Conservation (phyloP, 2,113 vertebrate genomes). For the Callipepla squamata region DNA sequence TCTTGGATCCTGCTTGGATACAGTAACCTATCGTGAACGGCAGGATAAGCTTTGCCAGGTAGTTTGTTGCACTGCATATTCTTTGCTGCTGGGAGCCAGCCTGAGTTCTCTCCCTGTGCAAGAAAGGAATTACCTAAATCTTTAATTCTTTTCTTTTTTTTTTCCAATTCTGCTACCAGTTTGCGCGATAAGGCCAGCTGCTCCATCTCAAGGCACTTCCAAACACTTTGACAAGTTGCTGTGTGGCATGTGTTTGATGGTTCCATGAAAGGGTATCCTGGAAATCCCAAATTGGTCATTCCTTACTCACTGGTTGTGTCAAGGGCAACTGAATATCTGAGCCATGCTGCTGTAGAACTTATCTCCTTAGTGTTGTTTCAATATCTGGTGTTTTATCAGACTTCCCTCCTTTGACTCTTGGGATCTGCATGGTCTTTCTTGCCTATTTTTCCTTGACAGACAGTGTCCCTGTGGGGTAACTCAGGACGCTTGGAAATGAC, state of each 20-base stretch:
- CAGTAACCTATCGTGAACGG: background rate
- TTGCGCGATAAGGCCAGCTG: background rate
- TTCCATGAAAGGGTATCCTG: background rate
- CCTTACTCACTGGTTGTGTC: background rate
- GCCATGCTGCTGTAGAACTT: background rate
- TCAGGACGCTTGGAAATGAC: constrained; percentile 93
- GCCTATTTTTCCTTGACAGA: constrained; percentile 71
- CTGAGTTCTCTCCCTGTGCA: background rate
- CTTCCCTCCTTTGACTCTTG: background rate
- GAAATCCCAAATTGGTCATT: background rate
- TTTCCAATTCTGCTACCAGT: background rate
- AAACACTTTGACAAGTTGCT: background rate
- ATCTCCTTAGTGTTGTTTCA: background rate
- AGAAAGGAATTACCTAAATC: background rate
- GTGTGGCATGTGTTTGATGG: background rate
- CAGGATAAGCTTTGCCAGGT: background rate
- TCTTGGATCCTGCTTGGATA: background rate
- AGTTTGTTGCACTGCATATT: background rate
- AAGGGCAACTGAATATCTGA: background rate
- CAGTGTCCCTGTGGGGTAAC: constrained; percentile 91
- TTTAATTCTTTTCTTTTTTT: background rate
- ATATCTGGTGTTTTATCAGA: background rate
- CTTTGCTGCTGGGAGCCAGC: background rate
- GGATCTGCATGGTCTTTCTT: background rate
- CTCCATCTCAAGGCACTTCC: background rate